Conservation (phyloP, 2,113 vertebrate species). For the Raja brachyura region DNA sequence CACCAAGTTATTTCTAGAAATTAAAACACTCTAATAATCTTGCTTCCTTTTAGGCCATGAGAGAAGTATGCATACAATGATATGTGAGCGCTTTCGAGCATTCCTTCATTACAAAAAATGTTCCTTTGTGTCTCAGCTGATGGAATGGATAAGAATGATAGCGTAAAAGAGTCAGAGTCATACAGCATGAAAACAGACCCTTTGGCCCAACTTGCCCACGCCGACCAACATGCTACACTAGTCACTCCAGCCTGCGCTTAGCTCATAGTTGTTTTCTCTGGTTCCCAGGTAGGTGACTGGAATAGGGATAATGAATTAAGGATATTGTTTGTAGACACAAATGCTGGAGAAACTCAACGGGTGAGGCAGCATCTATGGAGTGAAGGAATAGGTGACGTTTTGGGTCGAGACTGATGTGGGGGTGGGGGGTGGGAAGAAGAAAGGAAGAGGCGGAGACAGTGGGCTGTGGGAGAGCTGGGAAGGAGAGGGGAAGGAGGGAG, state of each 20-base stretch:
- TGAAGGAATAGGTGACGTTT: too few species aligned
- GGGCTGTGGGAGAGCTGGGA: too few species aligned
- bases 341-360: not conserved
- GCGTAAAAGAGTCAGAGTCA: too few species aligned
- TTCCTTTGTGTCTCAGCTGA: not conserved
- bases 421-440: too few species aligned
- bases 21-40: not conserved
- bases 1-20: not conserved
- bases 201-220: too few species aligned
- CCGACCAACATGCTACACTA: too few species aligned
- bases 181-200: too few species aligned
- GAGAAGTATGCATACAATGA: not conserved
- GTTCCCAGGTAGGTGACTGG: not conserved
- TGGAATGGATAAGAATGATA: not conserved
- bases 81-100: not conserved
- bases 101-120: not conserved
- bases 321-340: not conserved
- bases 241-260: too few species aligned
- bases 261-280: not conserved
- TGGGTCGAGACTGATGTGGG: too few species aligned
- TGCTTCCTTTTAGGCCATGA: not conserved
- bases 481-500: too few species aligned
- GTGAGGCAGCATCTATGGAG: too few species aligned
- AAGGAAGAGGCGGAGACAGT: too few species aligned
- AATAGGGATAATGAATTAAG: not conserved